Evolutionary conservation across 1,140 invertebrate genomes (phyloP), one percentile per base, ranked within the genome.

Genomic region (Heliconius melpomene): DNA sequence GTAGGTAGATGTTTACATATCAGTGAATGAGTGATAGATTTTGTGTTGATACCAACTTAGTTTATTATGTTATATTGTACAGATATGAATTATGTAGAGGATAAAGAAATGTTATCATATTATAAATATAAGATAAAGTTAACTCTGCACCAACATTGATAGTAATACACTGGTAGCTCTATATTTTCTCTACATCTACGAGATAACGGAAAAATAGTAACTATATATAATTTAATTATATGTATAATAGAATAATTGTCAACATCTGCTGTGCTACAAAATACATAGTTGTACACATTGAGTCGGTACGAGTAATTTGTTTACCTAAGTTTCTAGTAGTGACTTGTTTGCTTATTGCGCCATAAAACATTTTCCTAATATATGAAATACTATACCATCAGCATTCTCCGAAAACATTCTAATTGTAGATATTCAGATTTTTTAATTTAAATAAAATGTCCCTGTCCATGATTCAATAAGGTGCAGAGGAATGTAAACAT

Each of bases 111-210:
- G 60, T 29, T 66, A 66, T 66, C 60, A 29, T 13, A 66, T 66
- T 66, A 29, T 66, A 66, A 66, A 66, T 66, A 66, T 66, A 66
- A 26, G 60, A 66, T 66, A 66, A 13, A n/a, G 54, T 11, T 57
- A 23, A 3, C 54, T 57, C 54, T 57, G 26, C 16, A 23, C 20
- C 23, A 29, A 26, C 13, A 11, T 13, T 66, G n/a, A 66, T 66
- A n/a, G n/a, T n/a, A n/a, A n/a, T n/a, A n/a, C n/a, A n/a, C n/a
- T n/a, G n/a, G n/a, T n/a, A n/a, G n/a, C n/a, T 16, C 11, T 66
- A 66, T 3, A 66, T 66, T 66, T 29, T 66, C 23, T 23, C 57
- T 66, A 66, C 57, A 16, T 23, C 54, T n/a, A 57, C 3, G 7
- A 20, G 20, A 8, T 20, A 54, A 54, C 52, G n/a, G 40, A 46